Conservation (phyloP, 2,888 invertebrate genomes). For the Luffia ferchaultella region DNA sequence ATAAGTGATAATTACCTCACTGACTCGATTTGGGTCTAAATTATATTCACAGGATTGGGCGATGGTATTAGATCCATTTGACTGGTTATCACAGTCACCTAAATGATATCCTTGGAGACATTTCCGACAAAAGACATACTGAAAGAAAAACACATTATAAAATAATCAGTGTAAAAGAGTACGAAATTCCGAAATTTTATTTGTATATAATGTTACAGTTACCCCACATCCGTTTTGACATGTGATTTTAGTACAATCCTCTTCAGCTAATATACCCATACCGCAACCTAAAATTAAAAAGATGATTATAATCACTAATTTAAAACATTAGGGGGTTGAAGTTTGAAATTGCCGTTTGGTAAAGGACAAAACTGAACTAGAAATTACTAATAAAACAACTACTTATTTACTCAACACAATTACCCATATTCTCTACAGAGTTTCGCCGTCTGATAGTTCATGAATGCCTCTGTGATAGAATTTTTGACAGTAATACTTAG, state of each 20-base stretch:
- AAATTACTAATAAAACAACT: no score
- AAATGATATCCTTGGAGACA: slow-evolving; percentile 82
- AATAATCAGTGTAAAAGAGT: background rate
- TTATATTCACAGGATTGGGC: slow-evolving; percentile 51
- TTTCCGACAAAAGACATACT: slow-evolving; percentile 81
- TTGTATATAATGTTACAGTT: background rate
- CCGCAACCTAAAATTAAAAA: slow-evolving; percentile 66
- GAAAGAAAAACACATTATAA: slow-evolving; percentile 29
- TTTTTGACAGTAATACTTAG: no score
- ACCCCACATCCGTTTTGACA: slow-evolving; percentile 70
- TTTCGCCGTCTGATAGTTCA: no score
- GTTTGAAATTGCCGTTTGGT: no score
- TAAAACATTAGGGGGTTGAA: no score
- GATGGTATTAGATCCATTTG: slow-evolving; percentile 24
- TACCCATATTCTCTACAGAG: no score
- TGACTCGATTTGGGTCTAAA: slow-evolving; percentile 68
- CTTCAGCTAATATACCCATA: slow-evolving; percentile 79
- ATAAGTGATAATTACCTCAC: slow-evolving; percentile 41
- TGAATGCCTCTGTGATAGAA: no score
- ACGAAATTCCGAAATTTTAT: background rate
- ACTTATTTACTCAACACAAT: no score
- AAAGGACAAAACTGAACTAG: no score
- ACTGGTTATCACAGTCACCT: slow-evolving; percentile 68
- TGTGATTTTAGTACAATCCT: slow-evolving; percentile 72
- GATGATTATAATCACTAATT: no score